These are phyloP conservation scores for Acrocephalus scirpaceus DNA, from an alignment of 2,797 vertebrate species.

Conservation along the genomic window DNA sequence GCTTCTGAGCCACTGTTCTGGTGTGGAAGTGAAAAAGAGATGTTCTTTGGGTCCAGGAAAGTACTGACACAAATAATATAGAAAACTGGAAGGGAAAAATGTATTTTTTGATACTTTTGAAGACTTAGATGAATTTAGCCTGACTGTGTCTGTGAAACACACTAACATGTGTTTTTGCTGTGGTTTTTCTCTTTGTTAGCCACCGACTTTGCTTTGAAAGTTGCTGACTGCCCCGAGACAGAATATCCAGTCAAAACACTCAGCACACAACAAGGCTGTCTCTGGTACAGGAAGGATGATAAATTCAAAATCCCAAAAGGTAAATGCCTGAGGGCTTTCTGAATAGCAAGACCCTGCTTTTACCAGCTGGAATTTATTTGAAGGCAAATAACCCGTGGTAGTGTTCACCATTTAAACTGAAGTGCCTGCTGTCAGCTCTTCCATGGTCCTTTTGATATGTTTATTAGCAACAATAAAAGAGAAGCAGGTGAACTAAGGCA, in stretches of 20 bases:
- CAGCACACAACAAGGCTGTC: constrained; percentile 80
- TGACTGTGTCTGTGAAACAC: background rate
- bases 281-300: constrained; percentile 96
- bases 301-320: constrained; percentile 98
- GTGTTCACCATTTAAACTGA: background rate
- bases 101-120: background rate
- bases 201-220: constrained; percentile 89
- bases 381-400: background rate
- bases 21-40: background rate
- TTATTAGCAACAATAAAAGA: background rate
- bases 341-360: background rate
- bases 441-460: background rate
- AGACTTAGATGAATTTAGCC: background rate
- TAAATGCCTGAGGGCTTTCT: constrained; percentile 51
- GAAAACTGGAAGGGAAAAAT: background rate
- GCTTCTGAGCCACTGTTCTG: background rate
- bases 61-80: background rate
- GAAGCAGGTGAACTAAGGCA: background rate
- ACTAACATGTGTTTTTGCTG: background rate
- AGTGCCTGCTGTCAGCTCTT: background rate
- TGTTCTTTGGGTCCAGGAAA: background rate
- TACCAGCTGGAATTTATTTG: background rate
- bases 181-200: constrained; percentile 74
- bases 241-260: constrained; percentile 87
- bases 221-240: constrained; percentile 84